phyloP scores from a whole-genome alignment of 1,140 invertebrate species.

The Pseudachorutes palmiensis region DNA sequence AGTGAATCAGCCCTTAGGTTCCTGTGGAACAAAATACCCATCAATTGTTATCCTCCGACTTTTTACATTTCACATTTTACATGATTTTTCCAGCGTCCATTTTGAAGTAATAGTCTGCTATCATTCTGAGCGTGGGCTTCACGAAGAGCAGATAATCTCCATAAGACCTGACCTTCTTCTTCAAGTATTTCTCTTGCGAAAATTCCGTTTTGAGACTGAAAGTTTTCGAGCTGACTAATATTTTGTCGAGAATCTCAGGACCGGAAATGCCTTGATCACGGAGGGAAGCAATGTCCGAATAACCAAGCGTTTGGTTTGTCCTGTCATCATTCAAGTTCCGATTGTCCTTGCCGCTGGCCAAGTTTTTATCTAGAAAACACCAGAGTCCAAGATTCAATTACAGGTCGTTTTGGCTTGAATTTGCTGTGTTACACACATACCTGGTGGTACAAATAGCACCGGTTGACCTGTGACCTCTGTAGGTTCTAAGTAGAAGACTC shows the following conservation, averaged over 20 bases:
- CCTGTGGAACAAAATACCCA: conserved; percentile 39
- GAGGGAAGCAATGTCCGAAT: conserved; percentile 69
- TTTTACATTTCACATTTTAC: conserved; percentile 40
- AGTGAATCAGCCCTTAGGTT: conserved; percentile 72
- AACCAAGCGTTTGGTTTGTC: conserved; percentile 73
- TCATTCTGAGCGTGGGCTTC: conserved; percentile 61
- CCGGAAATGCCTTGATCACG: conserved; percentile 64
- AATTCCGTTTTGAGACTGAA: conserved; percentile 80
- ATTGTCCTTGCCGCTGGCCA: conserved; percentile 62
- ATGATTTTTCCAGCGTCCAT: conserved; percentile 67
- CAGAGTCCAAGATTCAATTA: not conserved
- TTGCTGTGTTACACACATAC: no score
- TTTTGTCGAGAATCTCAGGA: conserved; percentile 70
- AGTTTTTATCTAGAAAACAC: conserved; percentile 10
- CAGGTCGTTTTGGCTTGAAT: no score
- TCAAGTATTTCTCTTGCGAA: conserved; percentile 88
- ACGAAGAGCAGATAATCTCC: conserved; percentile 66
- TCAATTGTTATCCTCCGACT: not conserved
- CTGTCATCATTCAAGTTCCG: conserved; percentile 73
- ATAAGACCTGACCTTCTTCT: conserved; percentile 88
- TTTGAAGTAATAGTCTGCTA: conserved; percentile 69
- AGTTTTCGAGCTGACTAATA: conserved; percentile 82
- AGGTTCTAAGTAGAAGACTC: not conserved
- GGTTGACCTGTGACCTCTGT: no score
- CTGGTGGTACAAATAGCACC: no score